These are phyloP conservation scores for Rhogogaster chlorosoma DNA, from an alignment of 2,888 invertebrate species.

Conservation along the genomic window DNA sequence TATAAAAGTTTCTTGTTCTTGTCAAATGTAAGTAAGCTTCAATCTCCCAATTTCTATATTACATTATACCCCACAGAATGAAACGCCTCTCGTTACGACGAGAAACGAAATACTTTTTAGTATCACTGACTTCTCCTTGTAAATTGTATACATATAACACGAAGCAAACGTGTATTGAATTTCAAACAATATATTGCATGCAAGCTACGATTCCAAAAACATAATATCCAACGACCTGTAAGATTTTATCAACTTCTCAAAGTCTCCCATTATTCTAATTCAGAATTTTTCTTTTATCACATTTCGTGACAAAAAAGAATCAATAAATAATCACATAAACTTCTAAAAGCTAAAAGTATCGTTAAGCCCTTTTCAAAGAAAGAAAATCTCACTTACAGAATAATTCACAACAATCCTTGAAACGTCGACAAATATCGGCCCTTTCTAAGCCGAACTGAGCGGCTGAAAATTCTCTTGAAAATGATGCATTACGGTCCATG, in stretches of 20 bases:
- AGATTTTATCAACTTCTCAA: neutral
- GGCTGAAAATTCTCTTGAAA: conserved; percentile 43
- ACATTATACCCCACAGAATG: neutral
- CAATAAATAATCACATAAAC: neutral
- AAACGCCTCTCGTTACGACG: neutral
- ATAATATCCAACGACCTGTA: neutral
- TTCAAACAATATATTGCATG: neutral
- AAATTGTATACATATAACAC: neutral
- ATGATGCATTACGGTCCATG: conserved; percentile 70
- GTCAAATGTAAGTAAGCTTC: neutral
- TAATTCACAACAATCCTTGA: neutral
- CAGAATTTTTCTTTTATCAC: neutral
- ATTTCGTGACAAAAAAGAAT: neutral
- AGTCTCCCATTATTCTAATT: neutral
- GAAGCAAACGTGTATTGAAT: neutral
- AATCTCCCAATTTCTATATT: neutral
- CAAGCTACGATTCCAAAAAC: neutral
- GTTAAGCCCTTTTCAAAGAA: neutral
- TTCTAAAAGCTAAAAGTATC: neutral
- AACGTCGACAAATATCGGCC: neutral
- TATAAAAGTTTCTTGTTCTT: neutral
- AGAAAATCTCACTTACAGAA: neutral
- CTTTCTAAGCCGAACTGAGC: neutral
- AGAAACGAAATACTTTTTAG: neutral
- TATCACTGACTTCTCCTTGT: neutral